A percentile compares a stretch with the other conserved stretches of the same genome.
Conservation (phyloP, 2,888 invertebrate species). For the Suillia variegata region DNA sequence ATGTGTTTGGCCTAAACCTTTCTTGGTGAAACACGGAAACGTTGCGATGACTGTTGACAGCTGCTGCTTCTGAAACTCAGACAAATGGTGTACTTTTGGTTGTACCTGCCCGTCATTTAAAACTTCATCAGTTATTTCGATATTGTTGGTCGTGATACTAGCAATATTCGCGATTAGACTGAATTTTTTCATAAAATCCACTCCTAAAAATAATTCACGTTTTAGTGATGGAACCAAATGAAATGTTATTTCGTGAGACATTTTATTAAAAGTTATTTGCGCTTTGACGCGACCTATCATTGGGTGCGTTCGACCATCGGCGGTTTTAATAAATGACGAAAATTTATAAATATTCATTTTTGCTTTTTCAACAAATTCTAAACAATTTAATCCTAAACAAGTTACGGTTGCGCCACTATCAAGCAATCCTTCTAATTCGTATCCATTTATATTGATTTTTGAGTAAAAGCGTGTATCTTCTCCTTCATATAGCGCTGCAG, state of each 20-base stretch:
- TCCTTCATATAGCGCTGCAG: no score
- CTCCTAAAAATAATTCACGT: no score
- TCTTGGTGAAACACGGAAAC: background rate
- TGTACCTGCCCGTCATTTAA: constrained; percentile 3
- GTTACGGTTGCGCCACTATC: no score
- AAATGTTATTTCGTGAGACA: background rate
- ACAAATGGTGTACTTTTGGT: background rate
- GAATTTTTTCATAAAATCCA: no score
- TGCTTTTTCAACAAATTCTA: no score
- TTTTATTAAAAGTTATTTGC: constrained; percentile 8
- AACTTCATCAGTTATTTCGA: background rate
- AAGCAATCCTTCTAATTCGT: background rate
- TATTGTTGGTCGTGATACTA: background rate
- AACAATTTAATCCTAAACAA: background rate
- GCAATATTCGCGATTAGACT: no score
- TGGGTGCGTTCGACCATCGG: background rate
- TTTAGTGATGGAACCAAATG: constrained; percentile 22
- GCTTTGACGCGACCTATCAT: constrained; percentile 18
- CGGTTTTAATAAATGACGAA: no score
- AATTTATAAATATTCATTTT: no score
- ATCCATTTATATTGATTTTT: background rate
- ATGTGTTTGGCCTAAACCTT: background rate
- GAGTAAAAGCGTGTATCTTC: background rate
- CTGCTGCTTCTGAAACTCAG: background rate
- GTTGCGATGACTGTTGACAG: background rate